Evolutionary conservation across 92 coral and sea anemone species (phyloP).

Genomic region (Diadumene lineata): DNA sequence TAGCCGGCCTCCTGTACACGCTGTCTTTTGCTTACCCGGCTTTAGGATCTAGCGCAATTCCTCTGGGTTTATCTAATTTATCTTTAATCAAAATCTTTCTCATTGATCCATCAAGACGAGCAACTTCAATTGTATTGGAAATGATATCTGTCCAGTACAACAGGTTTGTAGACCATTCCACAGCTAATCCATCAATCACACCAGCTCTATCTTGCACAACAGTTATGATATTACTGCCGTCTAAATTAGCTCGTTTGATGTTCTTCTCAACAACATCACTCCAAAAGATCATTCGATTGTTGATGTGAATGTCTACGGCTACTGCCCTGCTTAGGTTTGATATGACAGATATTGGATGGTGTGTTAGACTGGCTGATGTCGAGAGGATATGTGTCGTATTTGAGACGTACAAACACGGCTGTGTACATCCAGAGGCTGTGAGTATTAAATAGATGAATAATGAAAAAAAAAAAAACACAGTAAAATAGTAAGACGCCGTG

Average conservation of each 20-base stretch:
- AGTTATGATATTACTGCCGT: no score
- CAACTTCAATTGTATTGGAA: constrained; percentile 51
- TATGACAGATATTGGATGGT: constrained; percentile 6
- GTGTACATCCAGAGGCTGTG: constrained; percentile 12
- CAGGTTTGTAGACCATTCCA: constrained; percentile 69
- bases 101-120: constrained; percentile 59
- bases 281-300: constrained; percentile 55
- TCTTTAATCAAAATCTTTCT: constrained; percentile 45
- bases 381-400: constrained; percentile 13
- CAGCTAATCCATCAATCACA: constrained; percentile 83
- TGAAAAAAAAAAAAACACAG: neutral
- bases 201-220: no score
- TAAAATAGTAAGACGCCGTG: neutral
- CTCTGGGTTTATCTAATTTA: constrained; percentile 67
- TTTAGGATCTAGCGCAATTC: constrained; percentile 63
- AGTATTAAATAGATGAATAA: neutral
- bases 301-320: constrained; percentile 62
- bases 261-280: constrained; percentile 56
- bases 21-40: no score
- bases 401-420: constrained; percentile 18
- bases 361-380: neutral
- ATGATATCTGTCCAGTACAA: constrained; percentile 77
- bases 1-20: no score
- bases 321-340: constrained; percentile 58
- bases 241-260: constrained; percentile 42